Evolutionary conservation across 2,888 invertebrate genomes (phyloP).

Genomic region (Drosophila subsilvestris): DNA sequence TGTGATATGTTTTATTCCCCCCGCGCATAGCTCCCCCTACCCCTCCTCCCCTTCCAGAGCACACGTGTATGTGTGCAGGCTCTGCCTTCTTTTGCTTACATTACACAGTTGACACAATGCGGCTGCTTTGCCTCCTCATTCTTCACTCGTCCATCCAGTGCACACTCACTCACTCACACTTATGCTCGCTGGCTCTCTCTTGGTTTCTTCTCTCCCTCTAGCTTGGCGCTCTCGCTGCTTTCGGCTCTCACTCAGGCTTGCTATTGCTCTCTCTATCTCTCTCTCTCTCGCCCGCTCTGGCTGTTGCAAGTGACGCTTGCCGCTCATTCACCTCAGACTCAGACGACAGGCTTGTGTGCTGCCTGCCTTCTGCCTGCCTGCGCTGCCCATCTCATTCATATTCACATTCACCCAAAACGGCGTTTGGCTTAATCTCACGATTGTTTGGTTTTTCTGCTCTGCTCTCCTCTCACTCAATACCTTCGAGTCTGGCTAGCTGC

Average conservation of each 20-base stretch:
- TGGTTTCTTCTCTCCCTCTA: constrained; percentile 29
- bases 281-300: constrained; percentile 42
- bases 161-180: constrained; percentile 49
- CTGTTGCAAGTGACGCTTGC: constrained; percentile 71
- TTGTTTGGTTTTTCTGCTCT: constrained; percentile 71
- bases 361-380: constrained; percentile 22
- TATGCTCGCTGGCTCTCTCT: constrained; percentile 31
- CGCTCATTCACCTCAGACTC: constrained; percentile 74
- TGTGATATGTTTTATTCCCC: constrained; percentile 48
- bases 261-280: constrained; percentile 42
- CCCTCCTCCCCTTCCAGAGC: constrained; percentile 6
- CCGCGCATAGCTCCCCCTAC: constrained; percentile 7
- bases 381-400: constrained; percentile 74
- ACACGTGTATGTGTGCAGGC: constrained; percentile 54
- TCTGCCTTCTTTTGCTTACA: constrained; percentile 72
- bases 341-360: constrained; percentile 14
- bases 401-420: constrained; percentile 80
- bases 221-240: constrained; percentile 26
- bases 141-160: constrained; percentile 77
- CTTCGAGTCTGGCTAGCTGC: constrained; percentile 56
- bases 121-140: constrained; percentile 59
- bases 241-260: constrained; percentile 5
- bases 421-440: constrained; percentile 80
- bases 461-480: constrained; percentile 70
- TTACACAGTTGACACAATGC: constrained; percentile 76